phyloP scores from a whole-genome alignment of 2,113 vertebrate species.

The Uria lomvia region DNA sequence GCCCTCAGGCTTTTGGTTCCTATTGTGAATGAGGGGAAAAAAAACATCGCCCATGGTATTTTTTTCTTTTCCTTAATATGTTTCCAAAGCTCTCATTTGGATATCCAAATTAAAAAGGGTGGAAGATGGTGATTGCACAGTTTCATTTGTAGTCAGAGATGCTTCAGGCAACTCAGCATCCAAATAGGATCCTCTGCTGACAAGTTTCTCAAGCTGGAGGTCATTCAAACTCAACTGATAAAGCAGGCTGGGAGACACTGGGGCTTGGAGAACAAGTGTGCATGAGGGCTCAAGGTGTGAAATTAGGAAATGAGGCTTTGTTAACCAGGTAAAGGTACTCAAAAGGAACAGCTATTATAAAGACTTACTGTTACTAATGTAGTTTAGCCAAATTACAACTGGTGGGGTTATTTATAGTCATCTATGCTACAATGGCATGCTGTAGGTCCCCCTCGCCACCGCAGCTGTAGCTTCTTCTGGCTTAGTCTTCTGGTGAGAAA shows the following conservation, averaged over 20 bases:
- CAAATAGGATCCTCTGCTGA: not conserved
- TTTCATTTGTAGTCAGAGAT: not conserved
- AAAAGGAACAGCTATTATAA: conserved; percentile 23
- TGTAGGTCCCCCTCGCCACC: not conserved
- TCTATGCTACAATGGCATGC: not conserved
- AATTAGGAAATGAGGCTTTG: conserved; percentile 1
- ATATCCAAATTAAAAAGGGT: not conserved
- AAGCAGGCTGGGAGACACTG: not conserved
- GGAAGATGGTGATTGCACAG: not conserved
- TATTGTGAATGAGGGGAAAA: not conserved
- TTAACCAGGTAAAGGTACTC: not conserved
- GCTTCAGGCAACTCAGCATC: not conserved
- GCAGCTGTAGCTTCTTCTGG: not conserved
- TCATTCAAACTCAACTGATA: not conserved
- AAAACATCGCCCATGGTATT: not conserved
- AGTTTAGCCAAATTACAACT: not conserved
- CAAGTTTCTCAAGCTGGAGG: not conserved
- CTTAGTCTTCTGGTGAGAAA: not conserved
- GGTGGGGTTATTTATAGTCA: not conserved
- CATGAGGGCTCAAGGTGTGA: not conserved
- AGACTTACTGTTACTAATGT: not conserved
- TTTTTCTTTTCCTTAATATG: not conserved
- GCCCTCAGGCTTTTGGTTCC: not conserved
- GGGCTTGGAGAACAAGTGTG: not conserved
- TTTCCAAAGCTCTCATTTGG: not conserved